These are phyloP conservation scores for Bimastos eiseni DNA, from an alignment of 2,888 invertebrate genomes.

Conservation along the genomic window DNA sequence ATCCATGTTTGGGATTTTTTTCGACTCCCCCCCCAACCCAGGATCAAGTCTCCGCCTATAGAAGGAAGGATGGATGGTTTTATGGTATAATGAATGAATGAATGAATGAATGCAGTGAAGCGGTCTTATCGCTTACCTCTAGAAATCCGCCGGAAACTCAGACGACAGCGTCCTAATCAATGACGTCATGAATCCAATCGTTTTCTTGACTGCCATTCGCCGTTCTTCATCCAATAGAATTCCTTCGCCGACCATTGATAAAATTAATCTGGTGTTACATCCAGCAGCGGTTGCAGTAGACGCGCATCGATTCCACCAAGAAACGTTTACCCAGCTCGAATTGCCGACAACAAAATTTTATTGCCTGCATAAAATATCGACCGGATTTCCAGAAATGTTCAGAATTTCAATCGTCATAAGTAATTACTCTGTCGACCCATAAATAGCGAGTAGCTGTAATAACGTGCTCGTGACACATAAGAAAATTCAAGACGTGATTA, in stretches of 20 bases:
- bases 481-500: neutral
- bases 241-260: neutral
- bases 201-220: neutral
- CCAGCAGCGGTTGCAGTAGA: neutral
- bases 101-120: no score
- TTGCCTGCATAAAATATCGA: neutral
- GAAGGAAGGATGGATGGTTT: no score
- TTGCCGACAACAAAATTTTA: neutral
- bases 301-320: neutral
- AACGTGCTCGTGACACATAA: neutral
- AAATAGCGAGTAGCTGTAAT: no score
- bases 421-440: neutral
- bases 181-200: constrained; percentile 9
- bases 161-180: neutral
- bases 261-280: neutral
- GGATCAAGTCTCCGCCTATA: no score
- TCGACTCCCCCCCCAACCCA: no score
- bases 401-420: neutral
- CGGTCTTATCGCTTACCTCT: neutral
- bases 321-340: neutral
- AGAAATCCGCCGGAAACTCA: neutral
- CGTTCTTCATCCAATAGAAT: neutral
- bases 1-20: no score
- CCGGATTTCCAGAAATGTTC: neutral
- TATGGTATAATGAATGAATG: no score